Evolutionary conservation across 1,140 invertebrate genomes (phyloP).

Genomic region (Thaumatotibia leucotreta): DNA sequence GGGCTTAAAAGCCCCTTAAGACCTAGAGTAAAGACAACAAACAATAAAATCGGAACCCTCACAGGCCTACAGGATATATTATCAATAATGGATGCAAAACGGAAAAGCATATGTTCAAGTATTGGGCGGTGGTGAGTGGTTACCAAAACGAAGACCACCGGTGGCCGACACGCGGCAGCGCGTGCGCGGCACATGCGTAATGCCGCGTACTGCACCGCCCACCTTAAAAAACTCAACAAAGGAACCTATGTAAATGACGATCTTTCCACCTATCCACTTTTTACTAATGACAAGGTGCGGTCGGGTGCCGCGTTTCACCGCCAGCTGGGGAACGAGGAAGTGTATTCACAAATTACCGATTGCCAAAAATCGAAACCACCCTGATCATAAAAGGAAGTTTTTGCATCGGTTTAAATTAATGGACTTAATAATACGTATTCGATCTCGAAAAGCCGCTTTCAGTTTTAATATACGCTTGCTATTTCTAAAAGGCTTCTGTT

Average conservation of each 20-base stretch:
- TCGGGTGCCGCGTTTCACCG: slow-evolving; percentile 48
- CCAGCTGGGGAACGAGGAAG: slow-evolving; percentile 62
- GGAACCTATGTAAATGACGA: slow-evolving; percentile 41
- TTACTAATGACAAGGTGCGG: slow-evolving; percentile 53
- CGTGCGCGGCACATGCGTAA: slow-evolving; percentile 32
- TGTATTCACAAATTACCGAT: slow-evolving; percentile 44
- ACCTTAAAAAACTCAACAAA: slow-evolving; percentile 53
- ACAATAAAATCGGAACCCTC: too few relatives aligned
- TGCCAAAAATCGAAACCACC: slow-evolving; percentile 50
- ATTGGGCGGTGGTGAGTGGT: background rate
- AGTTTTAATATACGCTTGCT: slow-evolving; percentile 21
- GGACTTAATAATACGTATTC: slow-evolving; percentile 35
- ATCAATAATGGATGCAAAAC: background rate
- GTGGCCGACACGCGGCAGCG: slow-evolving; percentile 32
- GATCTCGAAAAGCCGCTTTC: slow-evolving; percentile 50
- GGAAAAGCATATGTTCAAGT: background rate
- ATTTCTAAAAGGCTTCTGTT: background rate
- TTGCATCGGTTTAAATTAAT: slow-evolving; percentile 21
- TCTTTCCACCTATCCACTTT: slow-evolving; percentile 50
- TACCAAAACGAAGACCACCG: background rate
- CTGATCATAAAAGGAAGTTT: slow-evolving; percentile 24
- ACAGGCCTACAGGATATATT: background rate
- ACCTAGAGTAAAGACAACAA: too few relatives aligned
- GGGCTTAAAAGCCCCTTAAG: too few relatives aligned
- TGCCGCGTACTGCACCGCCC: slow-evolving; percentile 26